phyloP scores from a whole-genome alignment of 1,140 invertebrate genomes.

The Campoletis sonorensis region DNA sequence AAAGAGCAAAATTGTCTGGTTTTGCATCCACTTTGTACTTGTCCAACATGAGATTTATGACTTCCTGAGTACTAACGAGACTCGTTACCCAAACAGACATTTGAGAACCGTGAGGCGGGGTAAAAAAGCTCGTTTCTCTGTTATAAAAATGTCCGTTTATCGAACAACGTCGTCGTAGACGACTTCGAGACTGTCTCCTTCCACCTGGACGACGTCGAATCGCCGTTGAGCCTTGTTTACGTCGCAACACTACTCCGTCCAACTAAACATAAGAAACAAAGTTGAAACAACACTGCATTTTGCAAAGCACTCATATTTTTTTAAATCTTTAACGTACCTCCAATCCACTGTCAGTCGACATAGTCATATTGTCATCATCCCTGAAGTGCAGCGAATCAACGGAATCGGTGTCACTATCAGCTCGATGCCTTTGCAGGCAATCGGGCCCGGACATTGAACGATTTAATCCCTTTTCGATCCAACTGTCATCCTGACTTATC shows the following conservation, averaged over 20 bases:
- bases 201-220: slow-evolving; percentile 84
- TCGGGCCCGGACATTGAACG: slow-evolving; percentile 84
- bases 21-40: slow-evolving; percentile 92
- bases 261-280: slow-evolving; percentile 58
- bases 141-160: slow-evolving; percentile 94
- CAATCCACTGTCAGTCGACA: slow-evolving; percentile 75
- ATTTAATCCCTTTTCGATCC: slow-evolving; percentile 78
- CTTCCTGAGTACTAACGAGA: slow-evolving; percentile 87
- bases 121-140: slow-evolving; percentile 91
- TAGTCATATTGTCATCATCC: slow-evolving; percentile 75
- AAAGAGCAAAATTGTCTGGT: slow-evolving; percentile 88
- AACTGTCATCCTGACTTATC: slow-evolving; percentile 74
- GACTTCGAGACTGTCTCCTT: slow-evolving; percentile 81
- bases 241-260: slow-evolving; percentile 71
- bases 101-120: slow-evolving; percentile 88
- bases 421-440: slow-evolving; percentile 77
- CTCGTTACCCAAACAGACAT: slow-evolving; percentile 92
- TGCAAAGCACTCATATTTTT: neutral
- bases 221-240: slow-evolving; percentile 81
- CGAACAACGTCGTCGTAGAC: slow-evolving; percentile 86
- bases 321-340: slow-evolving; percentile 62
- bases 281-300: neutral
- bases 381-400: slow-evolving; percentile 72
- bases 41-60: slow-evolving; percentile 90
- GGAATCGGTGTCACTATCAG: slow-evolving; percentile 73